Base-by-base conservation (phyloP, 2,888 invertebrate species). In the Zelleria hepariella region DNA sequence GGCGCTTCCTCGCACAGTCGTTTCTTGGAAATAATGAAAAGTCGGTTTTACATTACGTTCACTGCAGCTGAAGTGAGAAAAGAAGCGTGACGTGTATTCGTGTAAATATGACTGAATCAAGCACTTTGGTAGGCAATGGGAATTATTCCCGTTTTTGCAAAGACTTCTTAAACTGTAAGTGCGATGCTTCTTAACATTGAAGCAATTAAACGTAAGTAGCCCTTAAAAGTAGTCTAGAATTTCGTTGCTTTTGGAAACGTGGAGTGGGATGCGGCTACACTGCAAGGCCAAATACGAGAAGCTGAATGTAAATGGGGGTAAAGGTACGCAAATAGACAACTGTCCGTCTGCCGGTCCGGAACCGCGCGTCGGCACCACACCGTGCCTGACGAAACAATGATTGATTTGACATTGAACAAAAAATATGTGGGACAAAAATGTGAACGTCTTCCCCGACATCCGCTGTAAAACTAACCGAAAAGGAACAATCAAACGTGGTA, bases 1-100 rank as follows among this genome's bases (percentile, higher is more conserved):
- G 69, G 66, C 73, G 75, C 74, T 84, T 83, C 81, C 82, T 71
- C 79, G 74, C 78, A 69, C 68, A 74, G 77, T 73, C 67, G 70
- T 71, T 86, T 87, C 87, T 75, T 52, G 72, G 87, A 88, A 87
- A 78, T 82, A 85, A 86, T 86, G 86, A 84, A 86, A 42, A 15
- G 32, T 15, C 32, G 1, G 15, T 10, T 42, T 42, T 42, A 42
- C 10, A 42, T 42, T 42, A 10, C 15, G 15, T 15, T 5, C 32
- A 15, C 15, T 10, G 15, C 10, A 5, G 15, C 32, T 32, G 32
- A 10, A 10, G 7, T 32, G 8, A 10, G 7, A 15, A 42, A 15
- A 15, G 32, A 42, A 42, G 32, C 15, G 15, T 15, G 32, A 1
- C 10, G 10, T 42, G 32, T 15, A 42, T 32, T 32, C 32, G 7